These are phyloP conservation scores for Cheilosia impressa DNA, from an alignment of 2,888 invertebrate species.

Conservation along the genomic window DNA sequence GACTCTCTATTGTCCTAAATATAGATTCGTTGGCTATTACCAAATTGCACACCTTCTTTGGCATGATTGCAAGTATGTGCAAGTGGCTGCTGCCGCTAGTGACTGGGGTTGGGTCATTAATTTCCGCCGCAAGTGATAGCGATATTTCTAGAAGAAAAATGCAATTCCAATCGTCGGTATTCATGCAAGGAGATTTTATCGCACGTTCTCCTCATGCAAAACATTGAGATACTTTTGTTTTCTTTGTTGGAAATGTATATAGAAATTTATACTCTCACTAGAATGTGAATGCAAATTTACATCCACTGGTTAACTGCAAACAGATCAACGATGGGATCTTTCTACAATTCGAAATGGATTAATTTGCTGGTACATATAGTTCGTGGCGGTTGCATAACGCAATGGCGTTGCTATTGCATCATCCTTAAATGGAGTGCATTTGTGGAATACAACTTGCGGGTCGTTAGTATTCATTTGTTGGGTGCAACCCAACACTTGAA, in stretches of 20 bases:
- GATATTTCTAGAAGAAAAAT: constrained; percentile 45
- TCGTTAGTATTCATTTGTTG: constrained; percentile 5
- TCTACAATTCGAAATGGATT: constrained; percentile 24
- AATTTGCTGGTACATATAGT: constrained; percentile 9
- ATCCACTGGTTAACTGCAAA: constrained; percentile 9
- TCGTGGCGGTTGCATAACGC: constrained; percentile 14
- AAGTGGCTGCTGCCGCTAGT: constrained; percentile 24
- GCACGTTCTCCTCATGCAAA: constrained; percentile 25
- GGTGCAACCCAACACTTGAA: constrained; percentile 8
- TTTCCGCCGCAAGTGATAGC: constrained; percentile 40
- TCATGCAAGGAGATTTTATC: constrained; percentile 45
- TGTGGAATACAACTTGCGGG: not conserved
- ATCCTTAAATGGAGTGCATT: constrained; percentile 13
- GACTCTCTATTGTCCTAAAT: constrained; percentile 20
- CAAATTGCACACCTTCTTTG: constrained; percentile 63
- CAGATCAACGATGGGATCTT: constrained; percentile 36
- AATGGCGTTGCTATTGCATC: constrained; percentile 29
- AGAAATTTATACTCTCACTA: constrained; percentile 2
- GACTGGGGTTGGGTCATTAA: constrained; percentile 41
- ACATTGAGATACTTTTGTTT: not conserved
- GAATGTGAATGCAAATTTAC: not conserved
- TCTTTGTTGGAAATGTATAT: not conserved
- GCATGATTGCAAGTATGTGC: constrained; percentile 60
- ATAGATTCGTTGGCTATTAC: constrained; percentile 6
- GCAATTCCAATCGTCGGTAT: constrained; percentile 31